phyloP scores from a whole-genome alignment of 2,113 vertebrate species.

The Sterrhoptilus dennistouni region DNA sequence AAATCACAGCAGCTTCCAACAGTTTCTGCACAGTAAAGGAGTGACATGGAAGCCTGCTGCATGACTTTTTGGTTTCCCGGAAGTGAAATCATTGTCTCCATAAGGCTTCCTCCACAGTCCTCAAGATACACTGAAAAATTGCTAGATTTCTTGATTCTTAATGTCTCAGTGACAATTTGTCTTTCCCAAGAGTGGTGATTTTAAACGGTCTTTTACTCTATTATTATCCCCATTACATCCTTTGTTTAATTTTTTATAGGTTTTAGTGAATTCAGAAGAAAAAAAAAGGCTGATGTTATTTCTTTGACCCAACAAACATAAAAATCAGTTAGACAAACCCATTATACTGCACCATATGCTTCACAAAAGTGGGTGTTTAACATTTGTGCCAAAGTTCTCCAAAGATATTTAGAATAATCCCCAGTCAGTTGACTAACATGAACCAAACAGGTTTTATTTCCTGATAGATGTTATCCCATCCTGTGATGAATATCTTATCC shows the following conservation, averaged over 20 bases:
- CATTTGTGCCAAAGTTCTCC: background rate
- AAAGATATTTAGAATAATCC: constrained; percentile 4
- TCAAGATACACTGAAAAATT: background rate
- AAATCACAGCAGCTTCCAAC: background rate
- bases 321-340: background rate
- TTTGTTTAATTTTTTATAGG: background rate
- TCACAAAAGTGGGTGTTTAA: constrained; percentile 17
- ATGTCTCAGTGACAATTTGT: background rate
- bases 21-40: background rate
- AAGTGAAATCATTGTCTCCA: background rate
- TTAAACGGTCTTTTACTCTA: background rate
- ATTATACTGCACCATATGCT: background rate
- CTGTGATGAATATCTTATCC: background rate
- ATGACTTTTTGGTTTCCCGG: background rate
- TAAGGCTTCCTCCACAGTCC: background rate
- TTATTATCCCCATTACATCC: background rate
- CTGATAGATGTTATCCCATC: background rate
- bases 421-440: background rate
- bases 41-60: background rate
- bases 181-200: background rate
- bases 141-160: background rate
- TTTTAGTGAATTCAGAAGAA: background rate
- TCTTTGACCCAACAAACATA: background rate
- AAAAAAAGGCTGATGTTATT: background rate
- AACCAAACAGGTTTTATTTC: constrained; percentile 10